A percentile compares a stretch with the other conserved stretches of the same genome.
Evolutionary conservation across 2,888 invertebrate genomes (phyloP).

Genomic region (Drosophila emarginata): DNA sequence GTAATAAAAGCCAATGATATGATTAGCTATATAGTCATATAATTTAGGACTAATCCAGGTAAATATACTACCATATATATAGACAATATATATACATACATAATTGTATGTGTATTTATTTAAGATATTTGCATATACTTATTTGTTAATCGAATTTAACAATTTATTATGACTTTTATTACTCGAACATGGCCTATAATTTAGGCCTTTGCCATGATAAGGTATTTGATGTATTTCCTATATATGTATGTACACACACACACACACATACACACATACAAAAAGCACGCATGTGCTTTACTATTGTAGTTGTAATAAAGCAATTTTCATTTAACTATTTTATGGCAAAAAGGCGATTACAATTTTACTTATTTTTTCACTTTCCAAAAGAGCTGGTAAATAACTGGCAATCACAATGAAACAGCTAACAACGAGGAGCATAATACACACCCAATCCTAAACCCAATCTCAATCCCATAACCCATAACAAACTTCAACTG

Average conservation of each 20-base stretch:
- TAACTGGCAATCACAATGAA: no score
- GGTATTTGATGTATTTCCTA: conserved; percentile 24
- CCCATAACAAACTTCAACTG: conserved; percentile 16
- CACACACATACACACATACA: conserved; percentile 25
- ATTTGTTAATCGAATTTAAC: conserved; percentile 7
- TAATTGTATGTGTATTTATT: background rate
- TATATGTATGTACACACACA: background rate
- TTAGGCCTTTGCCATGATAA: conserved; percentile 30
- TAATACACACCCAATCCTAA: conserved; percentile 14
- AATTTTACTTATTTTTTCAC: conserved; percentile 77
- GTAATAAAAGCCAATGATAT: background rate
- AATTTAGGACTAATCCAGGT: background rate
- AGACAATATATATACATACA: background rate
- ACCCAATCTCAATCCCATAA: conserved; percentile 1
- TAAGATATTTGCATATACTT: background rate
- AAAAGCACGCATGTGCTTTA: conserved; percentile 29
- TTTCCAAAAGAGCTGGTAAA: conserved; percentile 54
- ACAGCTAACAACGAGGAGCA: conserved; percentile 14
- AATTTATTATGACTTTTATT: conserved; percentile 10
- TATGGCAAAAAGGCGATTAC: conserved; percentile 74
- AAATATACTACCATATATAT: background rate
- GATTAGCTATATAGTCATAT: background rate
- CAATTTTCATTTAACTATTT: conserved; percentile 68
- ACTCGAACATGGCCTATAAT: conserved; percentile 16
- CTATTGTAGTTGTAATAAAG: conserved; percentile 56